Evolutionary conservation across 2,113 vertebrate genomes (phyloP), one percentile per base, ranked within the genome.

Genomic region (Boleophthalmus pectinirostris): DNA sequence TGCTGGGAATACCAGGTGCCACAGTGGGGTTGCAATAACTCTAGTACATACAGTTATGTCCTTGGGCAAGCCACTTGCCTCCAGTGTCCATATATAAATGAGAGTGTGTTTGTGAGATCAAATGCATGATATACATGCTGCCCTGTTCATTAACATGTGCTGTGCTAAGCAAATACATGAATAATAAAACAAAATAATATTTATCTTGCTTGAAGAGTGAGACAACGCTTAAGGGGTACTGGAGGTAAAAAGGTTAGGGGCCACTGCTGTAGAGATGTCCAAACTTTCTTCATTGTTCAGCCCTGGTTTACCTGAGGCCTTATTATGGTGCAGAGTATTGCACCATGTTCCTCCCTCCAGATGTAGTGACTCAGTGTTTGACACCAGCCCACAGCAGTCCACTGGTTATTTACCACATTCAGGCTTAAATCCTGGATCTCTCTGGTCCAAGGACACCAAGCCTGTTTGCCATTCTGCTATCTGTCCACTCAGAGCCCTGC

Each of bases 401-500:
- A 23, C 65, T 7, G 45, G 66, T 81, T 70, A 64, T 57, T 69
- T 79, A 74, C 69, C 72, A 80, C 73, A 67, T 5, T 8, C 18
- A 54, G 74, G 77, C 70, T 70, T 80, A 77, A 72, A 82, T 63
- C 65, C 70, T 74, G 64, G 29, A 77, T 82, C 69, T 82, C 33
- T 35, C 51, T 66, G 38, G 70, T 83, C 79, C 80, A 87, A 83
- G 82, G 82, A 83, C 81, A 82, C 21, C 5, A 0, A 61, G 35
- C 66, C 71, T 80, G 77, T 72, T 79, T 79, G 66, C 65, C 68
- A 88, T 85, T 86, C 84, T 46, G 72, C 66, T 65, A 46, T 66
- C 74, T 67, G 79, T 47, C 68, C 78, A 66, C 67, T 79, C 69
- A 56, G 68, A 35, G 61, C 70, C 75, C 69, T 56, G 63, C 66